Conservation (phyloP, 2,888 invertebrate genomes). For the Cylloceria caligata region DNA sequence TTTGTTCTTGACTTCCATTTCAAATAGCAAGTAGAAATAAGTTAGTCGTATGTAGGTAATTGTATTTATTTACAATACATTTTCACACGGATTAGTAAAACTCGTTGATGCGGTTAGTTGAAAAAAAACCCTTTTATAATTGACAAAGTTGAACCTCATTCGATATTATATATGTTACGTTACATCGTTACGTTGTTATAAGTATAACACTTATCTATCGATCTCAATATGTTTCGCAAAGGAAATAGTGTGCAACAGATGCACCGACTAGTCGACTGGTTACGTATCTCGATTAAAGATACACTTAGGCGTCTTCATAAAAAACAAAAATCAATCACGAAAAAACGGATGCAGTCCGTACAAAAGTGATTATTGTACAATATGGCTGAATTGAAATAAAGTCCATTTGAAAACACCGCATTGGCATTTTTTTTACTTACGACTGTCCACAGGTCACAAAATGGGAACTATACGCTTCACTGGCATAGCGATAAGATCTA, state of each 20-base stretch:
- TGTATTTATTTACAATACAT: conserved; percentile 19
- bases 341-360: conserved; percentile 44
- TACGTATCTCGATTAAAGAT: conserved; percentile 53
- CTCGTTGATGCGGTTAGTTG: conserved; percentile 17
- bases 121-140: conserved; percentile 56
- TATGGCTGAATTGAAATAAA: conserved; percentile 54
- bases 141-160: conserved; percentile 64
- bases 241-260: conserved; percentile 48
- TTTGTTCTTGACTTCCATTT: conserved; percentile 57
- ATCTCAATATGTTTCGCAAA: conserved; percentile 48
- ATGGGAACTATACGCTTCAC: too few relatives aligned
- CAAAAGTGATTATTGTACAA: conserved; percentile 56
- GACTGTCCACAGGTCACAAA: too few relatives aligned
- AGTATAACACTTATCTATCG: conserved; percentile 55
- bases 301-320: conserved; percentile 36
- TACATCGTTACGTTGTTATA: conserved; percentile 66
- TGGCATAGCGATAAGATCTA: too few relatives aligned
- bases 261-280: conserved; percentile 52
- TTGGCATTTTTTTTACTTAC: conserved; percentile 11
- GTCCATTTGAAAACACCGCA: conserved; percentile 40
- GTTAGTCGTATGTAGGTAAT: conserved; percentile 29
- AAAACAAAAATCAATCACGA: conserved; percentile 30
- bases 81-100: conserved; percentile 28
- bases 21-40: conserved; percentile 36
- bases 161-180: conserved; percentile 68